Evolutionary conservation across 2,113 vertebrate species (phyloP).

Genomic region (Leucosticte australis): DNA sequence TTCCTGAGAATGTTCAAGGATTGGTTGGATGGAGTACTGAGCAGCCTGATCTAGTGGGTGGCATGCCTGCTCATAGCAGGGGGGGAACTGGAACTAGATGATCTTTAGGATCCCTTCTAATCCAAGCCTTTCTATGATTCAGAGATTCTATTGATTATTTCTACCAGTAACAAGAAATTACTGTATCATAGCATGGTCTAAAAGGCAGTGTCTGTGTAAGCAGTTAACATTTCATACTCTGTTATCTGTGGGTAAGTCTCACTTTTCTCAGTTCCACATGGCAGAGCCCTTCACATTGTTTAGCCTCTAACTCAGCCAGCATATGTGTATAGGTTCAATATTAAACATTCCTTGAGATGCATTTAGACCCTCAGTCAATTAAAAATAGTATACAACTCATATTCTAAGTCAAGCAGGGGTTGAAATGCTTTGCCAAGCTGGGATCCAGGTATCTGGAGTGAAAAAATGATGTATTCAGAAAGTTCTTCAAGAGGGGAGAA

Average conservation of each 20-base stretch:
- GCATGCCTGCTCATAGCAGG: fast-evolving
- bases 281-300: background rate
- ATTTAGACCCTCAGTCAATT: background rate
- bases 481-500: background rate
- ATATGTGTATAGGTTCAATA: background rate
- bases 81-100: background rate
- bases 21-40: background rate
- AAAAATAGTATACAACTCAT: background rate
- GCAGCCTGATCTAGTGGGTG: background rate
- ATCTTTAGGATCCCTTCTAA: background rate
- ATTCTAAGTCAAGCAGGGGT: background rate
- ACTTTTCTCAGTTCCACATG: background rate
- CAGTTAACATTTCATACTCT: background rate
- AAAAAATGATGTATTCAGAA: background rate
- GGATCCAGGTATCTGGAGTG: background rate
- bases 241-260: background rate
- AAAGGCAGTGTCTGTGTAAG: background rate
- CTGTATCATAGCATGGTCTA: background rate
- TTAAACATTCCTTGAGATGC: background rate
- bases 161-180: background rate
- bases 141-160: background rate
- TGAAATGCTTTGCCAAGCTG: background rate
- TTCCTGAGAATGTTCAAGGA: background rate
- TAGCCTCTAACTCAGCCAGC: background rate
- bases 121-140: background rate